phyloP scores from a whole-genome alignment of 37 sponge, comb jelly and placozoan genomes.

The Bolinopsis microptera region DNA sequence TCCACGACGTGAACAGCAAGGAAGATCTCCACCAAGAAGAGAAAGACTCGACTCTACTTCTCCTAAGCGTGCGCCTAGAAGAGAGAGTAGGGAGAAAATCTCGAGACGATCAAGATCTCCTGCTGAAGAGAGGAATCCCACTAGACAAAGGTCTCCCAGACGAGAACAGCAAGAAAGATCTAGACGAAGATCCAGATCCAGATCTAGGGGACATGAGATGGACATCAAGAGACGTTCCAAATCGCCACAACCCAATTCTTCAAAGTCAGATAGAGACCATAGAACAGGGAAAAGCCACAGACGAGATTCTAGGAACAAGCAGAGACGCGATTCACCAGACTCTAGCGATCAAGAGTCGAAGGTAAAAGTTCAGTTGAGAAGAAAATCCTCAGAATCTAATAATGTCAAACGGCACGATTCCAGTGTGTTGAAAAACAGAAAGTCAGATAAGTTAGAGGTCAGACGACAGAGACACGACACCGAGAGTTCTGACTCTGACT shows the following conservation, averaged over 20 bases:
- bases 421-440: neutral
- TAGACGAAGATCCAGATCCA: neutral
- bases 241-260: neutral
- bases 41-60: neutral
- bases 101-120: too few species aligned
- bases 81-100: too few species aligned
- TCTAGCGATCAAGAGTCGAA: neutral
- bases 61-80: neutral
- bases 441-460: neutral
- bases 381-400: neutral
- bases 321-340: neutral
- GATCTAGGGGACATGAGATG: neutral
- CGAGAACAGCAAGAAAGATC: neutral
- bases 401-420: neutral
- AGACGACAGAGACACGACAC: neutral
- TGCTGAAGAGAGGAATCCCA: too few species aligned
- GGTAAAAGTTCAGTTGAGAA: neutral
- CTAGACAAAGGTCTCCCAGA: too few species aligned
- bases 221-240: neutral
- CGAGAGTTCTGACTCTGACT: neutral
- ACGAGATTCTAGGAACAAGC: neutral
- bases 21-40: neutral
- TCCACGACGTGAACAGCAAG: too few species aligned
- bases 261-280: neutral
- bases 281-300: neutral